phyloP scores from a whole-genome alignment of 2,113 vertebrate species.

The Potamarius usumacintae region DNA sequence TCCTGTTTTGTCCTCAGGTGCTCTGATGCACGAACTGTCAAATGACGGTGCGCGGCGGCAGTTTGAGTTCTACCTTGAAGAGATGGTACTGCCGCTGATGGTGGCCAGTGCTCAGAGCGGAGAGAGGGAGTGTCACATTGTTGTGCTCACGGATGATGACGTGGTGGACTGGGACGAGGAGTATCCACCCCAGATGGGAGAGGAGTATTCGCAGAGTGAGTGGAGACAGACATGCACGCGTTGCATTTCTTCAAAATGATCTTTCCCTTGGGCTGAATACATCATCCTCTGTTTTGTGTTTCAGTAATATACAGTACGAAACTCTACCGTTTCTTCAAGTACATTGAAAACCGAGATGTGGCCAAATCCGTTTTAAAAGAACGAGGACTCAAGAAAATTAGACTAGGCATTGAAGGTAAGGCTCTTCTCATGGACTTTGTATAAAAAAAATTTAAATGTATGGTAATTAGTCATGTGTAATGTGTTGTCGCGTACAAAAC shows the following conservation, averaged over 20 bases:
- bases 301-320: slow-evolving; percentile 99
- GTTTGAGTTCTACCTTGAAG: slow-evolving; percentile 97
- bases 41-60: slow-evolving; percentile 95
- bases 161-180: slow-evolving; percentile 99
- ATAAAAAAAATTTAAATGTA: neutral
- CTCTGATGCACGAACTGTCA: slow-evolving; percentile 97
- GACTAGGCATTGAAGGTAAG: slow-evolving; percentile 97
- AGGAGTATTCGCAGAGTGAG: slow-evolving; percentile 98
- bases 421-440: neutral
- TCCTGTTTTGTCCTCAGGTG: slow-evolving; percentile 73
- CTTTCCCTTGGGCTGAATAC: neutral
- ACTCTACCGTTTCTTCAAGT: slow-evolving; percentile 98
- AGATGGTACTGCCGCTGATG: slow-evolving; percentile 98
- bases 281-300: slow-evolving; percentile 3
- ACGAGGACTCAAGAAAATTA: slow-evolving; percentile 95
- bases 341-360: slow-evolving; percentile 97
- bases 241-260: slow-evolving; percentile 11
- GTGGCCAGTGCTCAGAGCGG: slow-evolving; percentile 96
- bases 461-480: neutral
- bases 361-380: slow-evolving; percentile 98
- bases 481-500: too few relatives aligned
- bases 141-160: slow-evolving; percentile 96
- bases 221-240: neutral
- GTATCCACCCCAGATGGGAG: slow-evolving; percentile 98
- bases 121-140: slow-evolving; percentile 96